Conservation (phyloP, 2,888 invertebrate genomes). For the Zeuzera pyrina region DNA sequence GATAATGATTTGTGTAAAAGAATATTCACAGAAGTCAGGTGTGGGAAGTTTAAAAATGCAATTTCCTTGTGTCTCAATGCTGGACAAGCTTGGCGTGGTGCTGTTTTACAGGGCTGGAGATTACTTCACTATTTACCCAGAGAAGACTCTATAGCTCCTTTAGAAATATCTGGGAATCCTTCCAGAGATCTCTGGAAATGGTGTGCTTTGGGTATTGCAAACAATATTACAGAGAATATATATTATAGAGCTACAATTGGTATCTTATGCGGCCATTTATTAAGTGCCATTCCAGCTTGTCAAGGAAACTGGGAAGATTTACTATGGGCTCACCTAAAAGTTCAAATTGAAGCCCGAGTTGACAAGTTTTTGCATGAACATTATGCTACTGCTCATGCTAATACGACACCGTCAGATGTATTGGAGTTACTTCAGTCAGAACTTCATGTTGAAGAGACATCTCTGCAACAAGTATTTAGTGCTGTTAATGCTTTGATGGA, state of each 20-base stretch:
- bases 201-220: slow-evolving; percentile 77
- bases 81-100: slow-evolving; percentile 94
- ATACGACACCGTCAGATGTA: slow-evolving; percentile 51
- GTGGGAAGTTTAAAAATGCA: slow-evolving; percentile 89
- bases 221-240: slow-evolving; percentile 67
- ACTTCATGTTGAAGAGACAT: slow-evolving; percentile 44
- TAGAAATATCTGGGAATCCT: slow-evolving; percentile 86
- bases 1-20: slow-evolving; percentile 65
- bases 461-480: slow-evolving; percentile 55
- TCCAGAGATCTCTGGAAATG: slow-evolving; percentile 86
- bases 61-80: slow-evolving; percentile 86
- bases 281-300: slow-evolving; percentile 82
- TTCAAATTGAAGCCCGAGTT: slow-evolving; percentile 87
- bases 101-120: slow-evolving; percentile 92
- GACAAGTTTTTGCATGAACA: slow-evolving; percentile 75
- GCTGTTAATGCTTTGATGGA: slow-evolving; percentile 60
- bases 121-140: slow-evolving; percentile 90
- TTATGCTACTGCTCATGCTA: slow-evolving; percentile 56
- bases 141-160: slow-evolving; percentile 48
- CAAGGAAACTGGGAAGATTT: slow-evolving; percentile 89
- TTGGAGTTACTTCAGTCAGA: slow-evolving; percentile 53
- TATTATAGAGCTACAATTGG: slow-evolving; percentile 79
- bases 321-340: slow-evolving; percentile 89
- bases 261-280: slow-evolving; percentile 87
- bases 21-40: slow-evolving; percentile 84